Percentiles rank a stretch among this genome's conserved stretches.
Evolutionary conservation across 2,888 invertebrate genomes (phyloP).

Genomic region (Nudaria mundana): DNA sequence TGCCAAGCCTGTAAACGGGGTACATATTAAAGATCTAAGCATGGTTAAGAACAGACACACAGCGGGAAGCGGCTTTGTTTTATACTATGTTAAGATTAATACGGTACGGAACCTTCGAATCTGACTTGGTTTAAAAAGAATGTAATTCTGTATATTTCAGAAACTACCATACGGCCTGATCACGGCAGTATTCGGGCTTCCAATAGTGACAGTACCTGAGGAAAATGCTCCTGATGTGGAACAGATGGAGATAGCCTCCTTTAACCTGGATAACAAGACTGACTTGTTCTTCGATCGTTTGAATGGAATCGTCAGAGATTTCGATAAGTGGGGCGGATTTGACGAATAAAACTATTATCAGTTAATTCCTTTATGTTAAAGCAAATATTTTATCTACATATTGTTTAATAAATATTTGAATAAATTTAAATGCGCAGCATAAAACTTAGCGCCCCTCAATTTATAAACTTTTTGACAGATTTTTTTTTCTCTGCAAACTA

Average conservation of each 20-base stretch:
- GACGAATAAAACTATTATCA: slow-evolving; percentile 20
- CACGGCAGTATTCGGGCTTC: slow-evolving; percentile 34
- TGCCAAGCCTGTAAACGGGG: no score
- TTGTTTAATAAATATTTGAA: no score
- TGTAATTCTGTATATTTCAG: slow-evolving; percentile 18
- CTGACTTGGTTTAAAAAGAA: no score
- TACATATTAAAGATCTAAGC: no score
- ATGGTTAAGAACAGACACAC: no score
- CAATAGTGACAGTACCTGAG: slow-evolving; percentile 40
- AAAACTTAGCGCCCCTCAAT: no score
- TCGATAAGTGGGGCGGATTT: slow-evolving; percentile 38
- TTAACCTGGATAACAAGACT: slow-evolving; percentile 32
- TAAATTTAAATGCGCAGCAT: no score
- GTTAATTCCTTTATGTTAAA: slow-evolving; percentile 15
- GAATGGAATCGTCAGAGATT: slow-evolving; percentile 51
- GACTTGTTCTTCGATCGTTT: slow-evolving; percentile 40
- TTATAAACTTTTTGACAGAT: no score
- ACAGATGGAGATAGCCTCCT: slow-evolving; percentile 10
- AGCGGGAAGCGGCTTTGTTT: no score
- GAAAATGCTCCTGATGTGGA: slow-evolving; percentile 34
- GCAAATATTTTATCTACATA: background rate
- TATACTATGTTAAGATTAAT: no score
- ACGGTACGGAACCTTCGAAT: no score
- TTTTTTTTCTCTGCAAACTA: no score
- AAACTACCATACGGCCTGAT: slow-evolving; percentile 38